Percentiles rank a stretch among this genome's conserved stretches.
Conservation (phyloP, 2,888 invertebrate species). For the Charanyca ferruginea region DNA sequence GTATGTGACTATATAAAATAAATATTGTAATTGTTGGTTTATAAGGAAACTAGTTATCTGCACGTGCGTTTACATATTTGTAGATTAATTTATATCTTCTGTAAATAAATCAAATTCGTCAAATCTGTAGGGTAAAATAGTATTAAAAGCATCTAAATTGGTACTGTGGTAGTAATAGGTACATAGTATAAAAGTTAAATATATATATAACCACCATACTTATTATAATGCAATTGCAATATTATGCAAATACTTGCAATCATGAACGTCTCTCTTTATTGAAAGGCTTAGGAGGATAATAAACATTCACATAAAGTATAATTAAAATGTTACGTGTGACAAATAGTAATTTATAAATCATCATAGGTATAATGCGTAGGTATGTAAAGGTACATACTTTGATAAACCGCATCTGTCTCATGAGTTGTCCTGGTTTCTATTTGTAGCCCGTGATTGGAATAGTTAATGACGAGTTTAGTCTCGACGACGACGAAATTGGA, state of each 20-base stretch:
- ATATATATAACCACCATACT: not conserved
- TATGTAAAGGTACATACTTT: too few relatives aligned
- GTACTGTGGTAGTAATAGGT: too few relatives aligned
- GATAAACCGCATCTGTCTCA: conserved; percentile 1
- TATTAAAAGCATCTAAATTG: too few relatives aligned
- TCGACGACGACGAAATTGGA: not conserved
- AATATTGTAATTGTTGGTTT: conserved; percentile 22
- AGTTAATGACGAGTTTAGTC: not conserved
- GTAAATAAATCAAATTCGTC: conserved; percentile 27
- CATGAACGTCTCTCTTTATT: not conserved
- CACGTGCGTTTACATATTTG: conserved; percentile 5
- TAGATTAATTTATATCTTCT: conserved; percentile 6
- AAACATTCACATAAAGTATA: conserved; percentile 16
- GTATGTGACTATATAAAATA: conserved; percentile 5
- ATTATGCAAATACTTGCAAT: not conserved
- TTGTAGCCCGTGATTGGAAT: not conserved
- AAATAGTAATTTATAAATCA: not conserved
- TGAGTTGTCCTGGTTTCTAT: conserved; percentile 7
- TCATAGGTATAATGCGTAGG: not conserved
- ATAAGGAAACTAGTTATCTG: conserved; percentile 24
- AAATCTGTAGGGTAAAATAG: too few relatives aligned
- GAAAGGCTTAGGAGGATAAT: conserved; percentile 38
- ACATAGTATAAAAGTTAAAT: too few relatives aligned
- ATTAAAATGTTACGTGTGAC: conserved; percentile 5
- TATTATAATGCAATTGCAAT: too few relatives aligned